Percentiles rank a stretch among this genome's conserved stretches.
Conservation (phyloP, 2,888 invertebrate species). For the Diaphora mendica region DNA sequence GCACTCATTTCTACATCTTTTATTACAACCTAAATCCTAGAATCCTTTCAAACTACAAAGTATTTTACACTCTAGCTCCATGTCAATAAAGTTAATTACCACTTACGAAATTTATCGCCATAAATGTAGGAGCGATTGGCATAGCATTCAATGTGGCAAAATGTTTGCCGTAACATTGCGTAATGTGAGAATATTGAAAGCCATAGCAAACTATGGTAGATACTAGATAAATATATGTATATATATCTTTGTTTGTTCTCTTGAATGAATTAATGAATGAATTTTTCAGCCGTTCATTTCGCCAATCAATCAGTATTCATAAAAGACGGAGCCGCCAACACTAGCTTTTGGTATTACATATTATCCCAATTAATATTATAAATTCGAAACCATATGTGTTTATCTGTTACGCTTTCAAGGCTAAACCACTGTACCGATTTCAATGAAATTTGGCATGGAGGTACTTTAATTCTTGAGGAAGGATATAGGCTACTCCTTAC, state of each 20-base stretch:
- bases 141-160: constrained; percentile 16
- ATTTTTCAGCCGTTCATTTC: not conserved
- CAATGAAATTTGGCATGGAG: too few relatives aligned
- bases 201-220: not conserved
- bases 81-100: constrained; percentile 10
- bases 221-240: not conserved
- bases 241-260: not conserved
- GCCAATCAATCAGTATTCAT: not conserved
- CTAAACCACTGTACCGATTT: too few relatives aligned
- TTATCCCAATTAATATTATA: too few relatives aligned
- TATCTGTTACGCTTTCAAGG: too few relatives aligned
- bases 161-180: constrained; percentile 19
- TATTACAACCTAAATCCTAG: constrained; percentile 14
- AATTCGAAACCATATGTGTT: too few relatives aligned
- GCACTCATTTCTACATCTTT: constrained; percentile 26
- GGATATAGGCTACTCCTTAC: too few relatives aligned
- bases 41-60: not conserved
- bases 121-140: constrained; percentile 24
- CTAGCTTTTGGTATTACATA: too few relatives aligned
- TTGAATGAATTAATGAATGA: not conserved
- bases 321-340: too few relatives aligned
- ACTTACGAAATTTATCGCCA: not conserved
- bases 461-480: too few relatives aligned
- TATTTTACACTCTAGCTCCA: not conserved
- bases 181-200: not conserved